These are phyloP conservation scores for Hirtodrosophila cameraria DNA, from an alignment of 2,888 invertebrate species.

Conservation along the genomic window DNA sequence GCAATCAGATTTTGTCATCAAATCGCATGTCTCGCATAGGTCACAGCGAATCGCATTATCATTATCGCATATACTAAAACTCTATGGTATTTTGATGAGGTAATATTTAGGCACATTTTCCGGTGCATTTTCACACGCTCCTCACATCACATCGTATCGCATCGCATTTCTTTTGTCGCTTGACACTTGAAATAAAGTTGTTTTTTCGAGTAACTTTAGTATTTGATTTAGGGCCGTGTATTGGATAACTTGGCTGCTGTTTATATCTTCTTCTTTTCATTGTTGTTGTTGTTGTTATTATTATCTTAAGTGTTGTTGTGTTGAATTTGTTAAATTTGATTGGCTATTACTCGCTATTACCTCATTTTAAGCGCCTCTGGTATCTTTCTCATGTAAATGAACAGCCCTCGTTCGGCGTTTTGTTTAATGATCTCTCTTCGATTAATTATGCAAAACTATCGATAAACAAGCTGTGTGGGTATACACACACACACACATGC, in stretches of 20 bases:
- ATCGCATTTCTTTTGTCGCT: constrained; percentile 33
- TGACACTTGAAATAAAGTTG: constrained; percentile 36
- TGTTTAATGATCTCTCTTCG: constrained; percentile 26
- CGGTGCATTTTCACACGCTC: constrained; percentile 48
- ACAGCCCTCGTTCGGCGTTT: constrained; percentile 10
- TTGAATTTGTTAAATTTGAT: constrained; percentile 44
- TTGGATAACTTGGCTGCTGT: constrained; percentile 36
- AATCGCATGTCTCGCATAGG: constrained; percentile 54
- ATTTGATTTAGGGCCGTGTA: constrained; percentile 48
- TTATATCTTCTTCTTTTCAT: constrained; percentile 3
- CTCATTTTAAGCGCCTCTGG: constrained; percentile 42
- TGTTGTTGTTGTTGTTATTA: not conserved
- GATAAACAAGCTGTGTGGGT: constrained; percentile 19
- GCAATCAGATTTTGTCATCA: constrained; percentile 8
- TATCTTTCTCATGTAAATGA: constrained; percentile 56
- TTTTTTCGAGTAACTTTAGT: constrained; percentile 12
- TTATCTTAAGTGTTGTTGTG: constrained; percentile 21
- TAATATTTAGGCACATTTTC: constrained; percentile 26
- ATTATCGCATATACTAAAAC: constrained; percentile 63
- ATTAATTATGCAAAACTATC: constrained; percentile 51
- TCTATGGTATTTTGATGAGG: constrained; percentile 55
- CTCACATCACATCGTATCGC: constrained; percentile 20
- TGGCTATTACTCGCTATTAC: constrained; percentile 57
- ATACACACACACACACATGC: constrained; percentile 12
- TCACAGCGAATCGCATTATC: constrained; percentile 53